Evolutionary conservation across 2,113 vertebrate genomes (phyloP).

Genomic region (Megatriorchis doriae): DNA sequence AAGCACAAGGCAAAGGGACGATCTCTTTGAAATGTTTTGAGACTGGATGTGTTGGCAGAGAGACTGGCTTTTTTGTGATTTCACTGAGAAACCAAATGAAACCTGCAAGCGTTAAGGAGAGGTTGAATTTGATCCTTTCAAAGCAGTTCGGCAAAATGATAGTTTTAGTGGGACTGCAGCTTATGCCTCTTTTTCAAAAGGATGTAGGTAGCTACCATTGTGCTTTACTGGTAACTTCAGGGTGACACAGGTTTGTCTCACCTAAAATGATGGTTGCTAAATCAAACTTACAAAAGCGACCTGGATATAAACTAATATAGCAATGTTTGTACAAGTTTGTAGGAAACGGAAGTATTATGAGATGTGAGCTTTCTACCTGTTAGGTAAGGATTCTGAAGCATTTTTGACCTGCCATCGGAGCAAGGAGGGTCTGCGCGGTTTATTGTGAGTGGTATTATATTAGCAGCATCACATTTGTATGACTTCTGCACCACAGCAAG

Average conservation of each 20-base stretch:
- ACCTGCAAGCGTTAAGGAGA: neutral
- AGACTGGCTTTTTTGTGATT: neutral
- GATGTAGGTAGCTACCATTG: neutral
- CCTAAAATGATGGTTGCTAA: neutral
- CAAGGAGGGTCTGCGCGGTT: neutral
- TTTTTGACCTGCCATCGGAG: neutral
- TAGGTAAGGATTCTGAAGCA: neutral
- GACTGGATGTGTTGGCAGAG: neutral
- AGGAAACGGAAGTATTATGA: neutral
- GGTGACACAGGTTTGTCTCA: neutral
- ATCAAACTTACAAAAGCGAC: neutral
- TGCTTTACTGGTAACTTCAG: neutral
- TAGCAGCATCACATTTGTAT: neutral
- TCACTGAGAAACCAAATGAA: neutral
- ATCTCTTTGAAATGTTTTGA: neutral
- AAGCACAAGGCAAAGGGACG: neutral
- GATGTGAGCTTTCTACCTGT: neutral
- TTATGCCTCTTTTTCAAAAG: neutral
- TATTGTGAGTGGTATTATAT: neutral
- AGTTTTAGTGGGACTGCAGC: neutral
- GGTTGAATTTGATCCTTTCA: neutral
- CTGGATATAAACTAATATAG: neutral
- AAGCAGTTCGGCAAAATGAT: neutral
- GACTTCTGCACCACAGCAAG: neutral
- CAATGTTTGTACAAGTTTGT: neutral